phyloP scores from a whole-genome alignment of 2,888 invertebrate species.

The Mythimna vitellina region DNA sequence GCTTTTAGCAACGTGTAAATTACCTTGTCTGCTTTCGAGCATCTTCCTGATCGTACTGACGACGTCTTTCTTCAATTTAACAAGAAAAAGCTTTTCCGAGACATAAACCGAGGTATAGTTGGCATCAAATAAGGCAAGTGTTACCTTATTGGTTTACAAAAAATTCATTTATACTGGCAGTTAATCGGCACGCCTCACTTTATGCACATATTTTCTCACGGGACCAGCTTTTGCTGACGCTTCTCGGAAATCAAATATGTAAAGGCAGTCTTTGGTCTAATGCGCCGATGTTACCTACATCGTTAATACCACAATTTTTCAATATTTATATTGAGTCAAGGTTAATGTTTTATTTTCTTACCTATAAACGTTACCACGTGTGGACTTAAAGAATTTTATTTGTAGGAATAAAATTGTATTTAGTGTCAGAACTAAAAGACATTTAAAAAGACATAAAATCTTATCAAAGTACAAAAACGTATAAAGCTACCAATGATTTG shows the following conservation, averaged over 20 bases:
- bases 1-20: background rate
- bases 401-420: background rate
- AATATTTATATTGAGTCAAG: constrained; percentile 62
- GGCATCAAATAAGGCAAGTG: constrained; percentile 35
- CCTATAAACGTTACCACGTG: constrained; percentile 14
- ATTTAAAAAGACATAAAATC: background rate
- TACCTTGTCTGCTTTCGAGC: constrained; percentile 21
- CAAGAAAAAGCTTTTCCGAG: constrained; percentile 31
- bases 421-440: background rate
- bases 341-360: constrained; percentile 49
- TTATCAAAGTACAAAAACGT: background rate
- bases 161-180: constrained; percentile 44
- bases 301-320: constrained; percentile 53
- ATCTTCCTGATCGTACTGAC: constrained; percentile 9
- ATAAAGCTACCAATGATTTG: constrained; percentile 5
- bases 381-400: background rate
- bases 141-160: constrained; percentile 44
- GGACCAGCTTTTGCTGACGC: constrained; percentile 65
- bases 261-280: constrained; percentile 64
- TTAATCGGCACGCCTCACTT: constrained; percentile 58
- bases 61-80: constrained; percentile 6
- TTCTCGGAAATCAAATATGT: constrained; percentile 71
- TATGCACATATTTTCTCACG: constrained; percentile 71
- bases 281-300: constrained; percentile 52
- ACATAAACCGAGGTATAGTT: constrained; percentile 8